A percentile compares a stretch with the other conserved stretches of the same genome.
phyloP scores from a whole-genome alignment of 2,797 vertebrate species.

The Mallotus villosus region DNA sequence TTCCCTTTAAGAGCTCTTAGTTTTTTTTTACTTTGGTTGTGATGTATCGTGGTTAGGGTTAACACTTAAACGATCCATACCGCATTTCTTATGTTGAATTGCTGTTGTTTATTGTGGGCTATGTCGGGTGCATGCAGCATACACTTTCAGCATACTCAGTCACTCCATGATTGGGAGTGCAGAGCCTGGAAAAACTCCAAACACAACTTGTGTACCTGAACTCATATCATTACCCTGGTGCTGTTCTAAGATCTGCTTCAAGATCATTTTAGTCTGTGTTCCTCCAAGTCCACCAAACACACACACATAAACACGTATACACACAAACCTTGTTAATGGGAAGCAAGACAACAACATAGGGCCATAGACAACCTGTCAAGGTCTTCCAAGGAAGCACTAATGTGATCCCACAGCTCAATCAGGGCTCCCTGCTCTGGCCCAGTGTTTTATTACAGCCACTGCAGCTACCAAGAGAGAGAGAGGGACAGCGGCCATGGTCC shows the following conservation, averaged over 20 bases:
- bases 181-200: neutral
- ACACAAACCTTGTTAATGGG: slow-evolving; percentile 67
- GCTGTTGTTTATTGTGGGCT: too few relatives aligned
- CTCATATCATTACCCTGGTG: slow-evolving; percentile 23
- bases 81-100: too few relatives aligned
- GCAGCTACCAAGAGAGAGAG: slow-evolving; percentile 17
- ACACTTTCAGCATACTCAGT: too few relatives aligned
- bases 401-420: slow-evolving; percentile 77
- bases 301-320: slow-evolving; percentile 3
- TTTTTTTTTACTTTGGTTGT: too few relatives aligned
- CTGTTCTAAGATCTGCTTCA: slow-evolving; percentile 33
- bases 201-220: neutral
- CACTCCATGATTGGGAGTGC: neutral
- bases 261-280: slow-evolving; percentile 44
- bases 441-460: slow-evolving; percentile 72
- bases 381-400: slow-evolving; percentile 70
- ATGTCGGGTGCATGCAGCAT: too few relatives aligned
- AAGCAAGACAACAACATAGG: slow-evolving; percentile 61
- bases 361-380: slow-evolving; percentile 75
- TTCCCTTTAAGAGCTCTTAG: too few relatives aligned
- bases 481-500: slow-evolving; percentile 25
- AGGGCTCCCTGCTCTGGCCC: slow-evolving; percentile 56
- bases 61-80: too few relatives aligned
- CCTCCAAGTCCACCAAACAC: slow-evolving; percentile 18
- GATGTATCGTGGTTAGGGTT: too few relatives aligned